phyloP scores from a whole-genome alignment of 2,797 vertebrate genomes.

The Psittacula echo region DNA sequence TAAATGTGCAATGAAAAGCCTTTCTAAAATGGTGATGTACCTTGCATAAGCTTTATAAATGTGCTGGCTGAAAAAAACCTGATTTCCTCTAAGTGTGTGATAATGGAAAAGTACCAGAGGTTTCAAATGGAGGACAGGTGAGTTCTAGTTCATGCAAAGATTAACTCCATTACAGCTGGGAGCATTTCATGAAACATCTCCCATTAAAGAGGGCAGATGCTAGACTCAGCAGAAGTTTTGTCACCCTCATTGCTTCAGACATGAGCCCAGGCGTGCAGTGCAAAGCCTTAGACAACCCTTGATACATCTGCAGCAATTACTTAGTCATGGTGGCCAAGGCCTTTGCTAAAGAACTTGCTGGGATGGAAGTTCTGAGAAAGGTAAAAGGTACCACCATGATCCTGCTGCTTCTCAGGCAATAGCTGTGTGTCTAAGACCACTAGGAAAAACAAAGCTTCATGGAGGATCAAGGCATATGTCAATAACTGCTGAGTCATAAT shows the following conservation, averaged over 20 bases:
- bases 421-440: not conserved
- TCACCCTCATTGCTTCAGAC: not conserved
- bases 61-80: not conserved
- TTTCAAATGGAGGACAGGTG: not conserved
- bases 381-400: not conserved
- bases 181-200: not conserved
- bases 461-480: not conserved
- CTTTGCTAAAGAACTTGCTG: not conserved
- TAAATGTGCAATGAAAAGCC: not conserved
- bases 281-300: not conserved
- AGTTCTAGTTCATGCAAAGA: not conserved
- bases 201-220: not conserved
- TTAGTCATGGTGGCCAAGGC: not conserved
- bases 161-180: not conserved
- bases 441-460: not conserved
- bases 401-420: not conserved
- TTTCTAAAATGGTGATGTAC: not conserved
- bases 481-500: not conserved
- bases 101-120: not conserved
- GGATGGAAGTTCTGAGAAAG: not conserved
- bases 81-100: not conserved
- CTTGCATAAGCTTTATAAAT: slow-evolving; percentile 1
- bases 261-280: fast-evolving
- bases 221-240: not conserved
- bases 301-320: not conserved